Conservation (phyloP, 2,113 vertebrate genomes). For the Chloebia gouldiae region DNA sequence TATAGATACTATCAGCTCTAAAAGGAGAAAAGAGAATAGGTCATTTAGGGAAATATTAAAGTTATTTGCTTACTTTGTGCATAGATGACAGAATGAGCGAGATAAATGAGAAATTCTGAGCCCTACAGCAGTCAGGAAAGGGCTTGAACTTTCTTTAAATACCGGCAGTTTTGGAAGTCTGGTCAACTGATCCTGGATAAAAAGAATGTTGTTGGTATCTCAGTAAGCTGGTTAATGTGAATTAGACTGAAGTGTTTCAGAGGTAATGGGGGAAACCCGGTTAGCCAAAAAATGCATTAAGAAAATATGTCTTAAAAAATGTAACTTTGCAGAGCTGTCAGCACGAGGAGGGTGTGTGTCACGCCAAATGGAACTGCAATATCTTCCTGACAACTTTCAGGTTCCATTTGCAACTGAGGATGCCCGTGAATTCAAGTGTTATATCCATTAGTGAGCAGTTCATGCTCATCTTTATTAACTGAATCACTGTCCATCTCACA, state of each 20-base stretch:
- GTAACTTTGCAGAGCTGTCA: slow-evolving; percentile 12
- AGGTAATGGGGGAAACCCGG: background rate
- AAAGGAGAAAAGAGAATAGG: background rate
- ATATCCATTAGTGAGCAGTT: slow-evolving; percentile 19
- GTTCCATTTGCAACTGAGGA: slow-evolving; percentile 4
- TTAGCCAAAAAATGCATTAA: slow-evolving; percentile 56
- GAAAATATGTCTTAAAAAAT: slow-evolving; percentile 37
- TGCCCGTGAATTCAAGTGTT: slow-evolving; percentile 12
- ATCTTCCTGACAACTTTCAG: background rate
- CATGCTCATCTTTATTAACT: background rate
- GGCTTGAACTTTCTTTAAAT: slow-evolving; percentile 39
- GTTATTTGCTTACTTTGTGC: background rate
- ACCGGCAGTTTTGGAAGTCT: background rate
- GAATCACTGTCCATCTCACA: background rate
- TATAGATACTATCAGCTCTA: background rate
- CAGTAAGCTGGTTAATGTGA: slow-evolving; percentile 10
- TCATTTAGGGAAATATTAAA: background rate
- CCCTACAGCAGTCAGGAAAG: slow-evolving; percentile 29
- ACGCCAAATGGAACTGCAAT: background rate
- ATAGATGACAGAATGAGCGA: background rate
- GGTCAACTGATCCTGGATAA: slow-evolving; percentile 26
- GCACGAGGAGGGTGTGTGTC: background rate
- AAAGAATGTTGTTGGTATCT: slow-evolving; percentile 41
- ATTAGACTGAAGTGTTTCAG: slow-evolving; percentile 30
- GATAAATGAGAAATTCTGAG: slow-evolving; percentile 29